Evolutionary conservation across 1,140 invertebrate species (phyloP).

Genomic region (Xylocopa sonorina): DNA sequence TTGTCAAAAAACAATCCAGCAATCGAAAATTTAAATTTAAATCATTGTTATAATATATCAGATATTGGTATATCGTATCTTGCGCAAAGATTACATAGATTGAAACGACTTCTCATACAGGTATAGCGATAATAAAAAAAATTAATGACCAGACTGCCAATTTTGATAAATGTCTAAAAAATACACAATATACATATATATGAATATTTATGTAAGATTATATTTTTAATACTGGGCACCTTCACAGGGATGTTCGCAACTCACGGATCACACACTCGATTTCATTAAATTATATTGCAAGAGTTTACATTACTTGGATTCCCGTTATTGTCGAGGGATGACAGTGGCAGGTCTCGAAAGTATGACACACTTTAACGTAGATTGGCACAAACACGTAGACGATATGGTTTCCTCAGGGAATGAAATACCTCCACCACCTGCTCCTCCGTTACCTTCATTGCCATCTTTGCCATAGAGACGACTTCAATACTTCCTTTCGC

Average conservation of each 20-base stretch:
- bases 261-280: conserved; percentile 85
- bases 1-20: conserved; percentile 86
- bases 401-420: conserved; percentile 3
- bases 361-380: conserved; percentile 56
- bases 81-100: conserved; percentile 82
- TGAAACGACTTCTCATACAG: conserved; percentile 85
- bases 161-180: too few species aligned
- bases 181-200: too few species aligned
- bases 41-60: conserved; percentile 85
- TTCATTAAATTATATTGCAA: conserved; percentile 84
- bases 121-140: conserved; percentile 71
- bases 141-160: too few species aligned
- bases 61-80: conserved; percentile 85
- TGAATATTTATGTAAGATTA: too few species aligned
- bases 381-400: conserved; percentile 54
- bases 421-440: conserved; percentile 18
- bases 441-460: conserved; percentile 27
- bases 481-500: conserved; percentile 53
- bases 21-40: conserved; percentile 86
- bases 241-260: conserved; percentile 84
- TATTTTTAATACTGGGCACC: too few species aligned
- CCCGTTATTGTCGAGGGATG: conserved; percentile 84
- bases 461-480: conserved; percentile 54
- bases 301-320: conserved; percentile 83
- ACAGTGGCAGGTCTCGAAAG: conserved; percentile 73